Percentiles rank a stretch among this genome's conserved stretches.
Evolutionary conservation across 2,797 vertebrate genomes (phyloP).

Genomic region (Malacoctenus gilli): DNA sequence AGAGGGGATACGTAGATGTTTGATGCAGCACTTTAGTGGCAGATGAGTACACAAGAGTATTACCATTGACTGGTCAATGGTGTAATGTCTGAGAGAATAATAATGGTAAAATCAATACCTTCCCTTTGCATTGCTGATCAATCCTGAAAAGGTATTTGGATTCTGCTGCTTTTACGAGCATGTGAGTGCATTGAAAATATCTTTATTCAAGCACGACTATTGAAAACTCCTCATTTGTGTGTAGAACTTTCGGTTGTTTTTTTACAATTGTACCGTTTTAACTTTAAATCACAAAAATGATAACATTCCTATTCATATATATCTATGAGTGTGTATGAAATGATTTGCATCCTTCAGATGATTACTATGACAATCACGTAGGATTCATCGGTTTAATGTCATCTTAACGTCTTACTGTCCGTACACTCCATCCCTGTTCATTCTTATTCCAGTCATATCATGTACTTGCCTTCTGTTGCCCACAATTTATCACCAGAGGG

Average conservation of each 20-base stretch:
- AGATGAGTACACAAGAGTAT: slow-evolving; percentile 24
- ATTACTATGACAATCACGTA: not conserved
- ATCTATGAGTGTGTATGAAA: too few species aligned
- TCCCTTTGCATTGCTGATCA: too few species aligned
- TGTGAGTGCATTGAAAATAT: too few species aligned
- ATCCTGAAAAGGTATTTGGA: too few species aligned
- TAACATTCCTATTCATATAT: too few species aligned
- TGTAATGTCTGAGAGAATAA: not conserved
- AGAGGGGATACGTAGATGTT: slow-evolving; percentile 28
- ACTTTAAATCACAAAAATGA: too few species aligned
- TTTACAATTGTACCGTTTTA: too few species aligned
- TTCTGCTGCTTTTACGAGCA: too few species aligned
- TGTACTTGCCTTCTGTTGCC: slow-evolving; percentile 1
- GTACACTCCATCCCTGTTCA: not conserved
- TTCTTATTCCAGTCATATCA: slow-evolving; percentile 8
- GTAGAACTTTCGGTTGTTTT: too few species aligned
- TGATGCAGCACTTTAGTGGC: slow-evolving; percentile 33
- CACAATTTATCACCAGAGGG: slow-evolving; percentile 20
- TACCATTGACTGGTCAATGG: not conserved
- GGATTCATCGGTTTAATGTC: too few species aligned
- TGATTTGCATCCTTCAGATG: not conserved
- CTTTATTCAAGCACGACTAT: too few species aligned
- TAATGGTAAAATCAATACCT: not conserved
- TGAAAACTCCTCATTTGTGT: too few species aligned
- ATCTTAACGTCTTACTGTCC: not conserved